Conservation (phyloP, 2,113 vertebrate genomes). For the Pholis gunnellus region DNA sequence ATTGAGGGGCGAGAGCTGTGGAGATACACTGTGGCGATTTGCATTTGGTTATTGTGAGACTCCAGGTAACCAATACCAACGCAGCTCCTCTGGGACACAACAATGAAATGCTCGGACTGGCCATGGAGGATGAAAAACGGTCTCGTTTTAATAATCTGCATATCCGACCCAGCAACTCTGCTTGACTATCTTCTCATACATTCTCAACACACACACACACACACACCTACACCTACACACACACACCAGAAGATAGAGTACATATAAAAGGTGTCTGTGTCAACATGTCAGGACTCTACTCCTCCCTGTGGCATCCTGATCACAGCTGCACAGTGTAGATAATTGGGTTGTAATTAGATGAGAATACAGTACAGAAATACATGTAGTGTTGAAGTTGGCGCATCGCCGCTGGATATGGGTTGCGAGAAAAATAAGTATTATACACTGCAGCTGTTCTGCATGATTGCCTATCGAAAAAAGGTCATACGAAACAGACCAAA, state of each 20-base stretch:
- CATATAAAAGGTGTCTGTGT: constrained; percentile 35
- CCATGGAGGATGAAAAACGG: constrained; percentile 42
- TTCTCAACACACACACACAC: not conserved
- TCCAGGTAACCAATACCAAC: constrained; percentile 42
- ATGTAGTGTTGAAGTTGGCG: constrained; percentile 30
- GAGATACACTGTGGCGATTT: not conserved
- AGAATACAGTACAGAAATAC: constrained; percentile 51
- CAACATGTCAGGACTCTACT: constrained; percentile 54
- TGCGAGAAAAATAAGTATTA: not conserved
- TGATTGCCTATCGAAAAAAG: constrained; percentile 37
- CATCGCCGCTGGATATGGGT: constrained; percentile 36
- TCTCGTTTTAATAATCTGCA: constrained; percentile 20
- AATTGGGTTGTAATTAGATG: constrained; percentile 73
- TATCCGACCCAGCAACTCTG: constrained; percentile 39
- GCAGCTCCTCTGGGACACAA: constrained; percentile 41
- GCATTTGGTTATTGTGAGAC: constrained; percentile 56
- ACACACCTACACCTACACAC: no score
- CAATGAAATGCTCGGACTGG: constrained; percentile 36
- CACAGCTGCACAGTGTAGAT: constrained; percentile 60
- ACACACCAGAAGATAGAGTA: not conserved
- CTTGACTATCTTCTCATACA: not conserved
- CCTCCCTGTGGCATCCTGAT: constrained; percentile 36
- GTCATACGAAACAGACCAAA: constrained; percentile 9
- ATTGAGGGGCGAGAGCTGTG: not conserved
- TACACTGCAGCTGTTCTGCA: constrained; percentile 46